Evolutionary conservation across 2,888 invertebrate genomes (phyloP).

Genomic region (Camponotus fellah): DNA sequence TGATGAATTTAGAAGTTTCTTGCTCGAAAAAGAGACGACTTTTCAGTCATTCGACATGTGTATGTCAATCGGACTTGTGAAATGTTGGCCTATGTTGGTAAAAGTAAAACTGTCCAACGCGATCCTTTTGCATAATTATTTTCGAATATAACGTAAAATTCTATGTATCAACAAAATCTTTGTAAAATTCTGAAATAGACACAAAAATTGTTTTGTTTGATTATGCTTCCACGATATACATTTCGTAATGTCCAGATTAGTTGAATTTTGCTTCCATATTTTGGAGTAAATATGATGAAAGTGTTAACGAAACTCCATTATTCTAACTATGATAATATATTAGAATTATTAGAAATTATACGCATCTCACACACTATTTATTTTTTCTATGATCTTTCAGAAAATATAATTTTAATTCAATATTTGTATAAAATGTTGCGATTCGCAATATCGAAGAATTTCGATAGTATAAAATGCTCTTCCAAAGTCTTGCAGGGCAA

Average conservation of each 20-base stretch:
- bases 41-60: not conserved
- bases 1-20: not conserved
- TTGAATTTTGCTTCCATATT: not conserved
- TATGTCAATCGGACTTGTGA: not conserved
- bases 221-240: not conserved
- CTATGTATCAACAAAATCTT: not conserved
- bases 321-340: constrained; percentile 4
- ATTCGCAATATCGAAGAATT: not conserved
- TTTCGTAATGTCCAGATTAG: not conserved
- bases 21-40: not conserved
- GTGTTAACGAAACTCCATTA: not conserved
- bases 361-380: not conserved
- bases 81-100: constrained; percentile 2
- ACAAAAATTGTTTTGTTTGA: not conserved
- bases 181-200: not conserved
- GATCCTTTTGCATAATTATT: constrained; percentile 7
- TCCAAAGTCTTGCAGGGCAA: constrained; percentile 28
- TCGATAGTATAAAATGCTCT: constrained; percentile 23
- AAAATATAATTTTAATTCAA: constrained; percentile 21
- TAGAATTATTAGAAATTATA: constrained; percentile 9
- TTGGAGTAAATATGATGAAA: constrained; percentile 4
- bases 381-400: constrained; percentile 19
- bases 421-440: not conserved
- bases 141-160: not conserved
- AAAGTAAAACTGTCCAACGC: constrained; percentile 4